Percentiles rank a stretch among this genome's conserved stretches.
phyloP scores from a whole-genome alignment of 2,888 invertebrate species.

The Latheticus oryzae region DNA sequence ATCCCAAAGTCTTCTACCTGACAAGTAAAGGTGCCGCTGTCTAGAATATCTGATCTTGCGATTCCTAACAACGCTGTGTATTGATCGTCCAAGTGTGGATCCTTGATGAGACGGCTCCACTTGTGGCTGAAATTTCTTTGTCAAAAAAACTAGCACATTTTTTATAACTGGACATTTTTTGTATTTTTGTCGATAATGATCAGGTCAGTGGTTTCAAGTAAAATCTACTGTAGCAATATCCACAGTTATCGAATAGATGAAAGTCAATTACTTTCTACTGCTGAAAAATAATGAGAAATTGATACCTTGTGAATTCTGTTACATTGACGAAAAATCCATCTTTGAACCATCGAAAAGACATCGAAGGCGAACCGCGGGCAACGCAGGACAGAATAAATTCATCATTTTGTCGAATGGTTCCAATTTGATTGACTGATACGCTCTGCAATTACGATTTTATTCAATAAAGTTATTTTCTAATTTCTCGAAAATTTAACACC shows the following conservation, averaged over 20 bases:
- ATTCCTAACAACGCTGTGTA: slow-evolving; percentile 80
- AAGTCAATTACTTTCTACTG: too few species aligned
- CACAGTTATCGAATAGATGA: too few species aligned
- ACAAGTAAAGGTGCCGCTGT: slow-evolving; percentile 85
- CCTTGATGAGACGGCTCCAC: slow-evolving; percentile 71
- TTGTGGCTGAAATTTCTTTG: slow-evolving; percentile 69
- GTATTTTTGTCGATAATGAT: too few species aligned
- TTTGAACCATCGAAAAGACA: slow-evolving; percentile 85
- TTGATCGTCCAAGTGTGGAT: slow-evolving; percentile 68
- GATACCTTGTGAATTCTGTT: slow-evolving; percentile 79
- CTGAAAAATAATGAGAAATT: too few species aligned
- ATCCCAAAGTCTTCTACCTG: slow-evolving; percentile 78
- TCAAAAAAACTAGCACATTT: neutral
- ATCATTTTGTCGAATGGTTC: slow-evolving; percentile 74
- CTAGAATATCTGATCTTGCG: slow-evolving; percentile 75
- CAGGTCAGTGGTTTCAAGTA: too few species aligned
- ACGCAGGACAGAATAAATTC: slow-evolving; percentile 83
- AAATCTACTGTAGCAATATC: too few species aligned
- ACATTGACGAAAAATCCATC: slow-evolving; percentile 81
- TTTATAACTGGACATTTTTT: too few species aligned
- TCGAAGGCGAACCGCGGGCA: slow-evolving; percentile 80
- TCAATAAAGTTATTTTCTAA: neutral
- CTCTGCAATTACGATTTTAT: slow-evolving; percentile 62
- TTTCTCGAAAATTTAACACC: slow-evolving; percentile 7
- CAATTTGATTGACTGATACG: slow-evolving; percentile 67